Percentiles rank a stretch among this genome's conserved stretches.
Conservation (phyloP, 2,888 invertebrate species). For the Diarsia brunnea region DNA sequence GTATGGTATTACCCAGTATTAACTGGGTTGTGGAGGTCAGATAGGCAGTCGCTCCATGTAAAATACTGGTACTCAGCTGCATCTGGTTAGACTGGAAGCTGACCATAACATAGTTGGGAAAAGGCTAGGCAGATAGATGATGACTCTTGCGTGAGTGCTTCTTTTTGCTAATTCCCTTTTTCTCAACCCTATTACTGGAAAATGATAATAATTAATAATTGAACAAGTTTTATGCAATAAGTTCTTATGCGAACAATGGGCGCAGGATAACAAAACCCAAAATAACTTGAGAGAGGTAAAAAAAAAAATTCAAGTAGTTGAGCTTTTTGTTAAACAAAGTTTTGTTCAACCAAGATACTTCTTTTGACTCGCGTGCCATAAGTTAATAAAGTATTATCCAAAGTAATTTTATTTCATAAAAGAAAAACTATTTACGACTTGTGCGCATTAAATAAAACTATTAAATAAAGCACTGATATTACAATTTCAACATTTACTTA, state of each 20-base stretch:
- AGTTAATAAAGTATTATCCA: slow-evolving; percentile 5
- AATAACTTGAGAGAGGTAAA: neutral
- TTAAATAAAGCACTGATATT: slow-evolving; percentile 12
- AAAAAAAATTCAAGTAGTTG: neutral
- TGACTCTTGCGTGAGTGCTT: too few relatives aligned
- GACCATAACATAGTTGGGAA: too few relatives aligned
- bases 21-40: too few relatives aligned
- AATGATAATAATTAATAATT: too few relatives aligned
- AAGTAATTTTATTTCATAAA: slow-evolving; percentile 8
- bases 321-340: too few relatives aligned
- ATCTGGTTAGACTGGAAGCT: too few relatives aligned
- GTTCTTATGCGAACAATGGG: neutral
- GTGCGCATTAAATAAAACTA: slow-evolving; percentile 25
- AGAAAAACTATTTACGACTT: slow-evolving; percentile 5
- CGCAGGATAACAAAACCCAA: neutral
- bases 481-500: slow-evolving; percentile 23
- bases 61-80: too few relatives aligned
- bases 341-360: neutral
- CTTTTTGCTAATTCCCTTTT: neutral
- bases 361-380: slow-evolving; percentile 11
- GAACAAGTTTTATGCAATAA: neutral
- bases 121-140: too few relatives aligned
- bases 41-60: too few relatives aligned
- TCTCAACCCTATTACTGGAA: neutral
- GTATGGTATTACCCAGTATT: too few relatives aligned